phyloP scores from a whole-genome alignment of 2,113 vertebrate genomes.

The Collichthys lucidus region DNA sequence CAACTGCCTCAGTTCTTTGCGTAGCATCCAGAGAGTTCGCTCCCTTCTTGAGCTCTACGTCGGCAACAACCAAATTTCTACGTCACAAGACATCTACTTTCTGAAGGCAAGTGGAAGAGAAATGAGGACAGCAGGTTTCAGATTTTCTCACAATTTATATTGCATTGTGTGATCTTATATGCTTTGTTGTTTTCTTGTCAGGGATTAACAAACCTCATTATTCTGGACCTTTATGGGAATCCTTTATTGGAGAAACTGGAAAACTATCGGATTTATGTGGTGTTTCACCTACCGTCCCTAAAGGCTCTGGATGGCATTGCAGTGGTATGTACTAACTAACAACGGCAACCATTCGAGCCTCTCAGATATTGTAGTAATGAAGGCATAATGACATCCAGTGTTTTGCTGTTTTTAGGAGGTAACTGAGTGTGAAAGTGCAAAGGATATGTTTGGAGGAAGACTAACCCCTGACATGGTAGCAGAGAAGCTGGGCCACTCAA shows the following conservation, averaged over 20 bases:
- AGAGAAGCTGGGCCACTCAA: slow-evolving; percentile 87
- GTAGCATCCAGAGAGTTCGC: slow-evolving; percentile 83
- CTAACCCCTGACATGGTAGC: slow-evolving; percentile 88
- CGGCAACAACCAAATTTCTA: slow-evolving; percentile 86
- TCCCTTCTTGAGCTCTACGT: slow-evolving; percentile 89
- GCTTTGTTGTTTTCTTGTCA: slow-evolving; percentile 54
- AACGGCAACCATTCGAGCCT: background rate
- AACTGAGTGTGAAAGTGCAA: slow-evolving; percentile 87
- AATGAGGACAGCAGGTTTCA: background rate
- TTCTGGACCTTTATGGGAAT: slow-evolving; percentile 89
- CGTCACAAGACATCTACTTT: slow-evolving; percentile 86
- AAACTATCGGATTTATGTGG: slow-evolving; percentile 88
- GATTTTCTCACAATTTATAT: background rate
- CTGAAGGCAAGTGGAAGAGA: slow-evolving; percentile 82
- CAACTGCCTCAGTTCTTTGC: slow-evolving; percentile 86
- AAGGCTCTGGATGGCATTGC: slow-evolving; percentile 89
- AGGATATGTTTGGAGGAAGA: slow-evolving; percentile 88
- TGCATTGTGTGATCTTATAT: background rate
- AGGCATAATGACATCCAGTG: background rate
- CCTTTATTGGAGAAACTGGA: slow-evolving; percentile 86
- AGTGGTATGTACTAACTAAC: slow-evolving; percentile 78
- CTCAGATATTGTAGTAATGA: background rate
- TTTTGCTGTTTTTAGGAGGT: slow-evolving; percentile 81
- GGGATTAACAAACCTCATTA: slow-evolving; percentile 87
- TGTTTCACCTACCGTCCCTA: slow-evolving; percentile 89